Base-by-base conservation (phyloP, 2,113 vertebrate genomes). In the Spea bombifrons region DNA sequence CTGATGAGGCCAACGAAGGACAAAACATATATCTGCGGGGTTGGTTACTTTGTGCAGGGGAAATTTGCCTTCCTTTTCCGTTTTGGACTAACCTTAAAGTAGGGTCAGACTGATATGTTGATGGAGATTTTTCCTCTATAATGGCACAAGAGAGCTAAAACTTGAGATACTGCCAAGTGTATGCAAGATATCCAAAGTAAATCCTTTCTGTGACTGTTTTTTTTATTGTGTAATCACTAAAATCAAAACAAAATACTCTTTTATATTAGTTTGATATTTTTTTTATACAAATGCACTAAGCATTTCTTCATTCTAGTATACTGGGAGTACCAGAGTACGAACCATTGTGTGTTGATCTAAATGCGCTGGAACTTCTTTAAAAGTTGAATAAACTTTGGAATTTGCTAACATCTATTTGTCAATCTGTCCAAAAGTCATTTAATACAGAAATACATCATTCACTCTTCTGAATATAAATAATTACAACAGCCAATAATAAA, bases 341-440 rank as follows among this genome's bases (percentile, higher is more conserved):
- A 13, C 55, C 55, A 59, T 13, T 8, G 12, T 8, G 30, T 30
- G 30, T 30, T 30, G 8, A 59, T 59, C 55, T 2, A 59, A 59
- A 59, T 30, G 30, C 55, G 1, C 5, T 59, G 15, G 4, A 13
- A 59, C 30, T 30, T 59, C 4, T 13, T 59, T 59, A 13, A 5
- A 59, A 59, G 55, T 59, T 59, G 55, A 59, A 5, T 59, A 13
- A 8, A 61, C 57, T 64, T 71, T 72, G 17, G 16, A 17, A 46
- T 66, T 46, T 50, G 8, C 66, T 48, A 16, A 44, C 30, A 47
- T 43, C 66, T 48, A 70, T 63, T 71, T 70, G 55, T 71, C 75
- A 76, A 82, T 52, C 63, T 82, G 75, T 77, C 75, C 59, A 7
- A 71, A 45, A 73, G 61, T n/a, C 12, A 3, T 68, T 76, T 76